Evolutionary conservation across 2,113 vertebrate genomes (phyloP), one percentile per base, ranked within the genome.

Genomic region (Atlantisia rogersi): DNA sequence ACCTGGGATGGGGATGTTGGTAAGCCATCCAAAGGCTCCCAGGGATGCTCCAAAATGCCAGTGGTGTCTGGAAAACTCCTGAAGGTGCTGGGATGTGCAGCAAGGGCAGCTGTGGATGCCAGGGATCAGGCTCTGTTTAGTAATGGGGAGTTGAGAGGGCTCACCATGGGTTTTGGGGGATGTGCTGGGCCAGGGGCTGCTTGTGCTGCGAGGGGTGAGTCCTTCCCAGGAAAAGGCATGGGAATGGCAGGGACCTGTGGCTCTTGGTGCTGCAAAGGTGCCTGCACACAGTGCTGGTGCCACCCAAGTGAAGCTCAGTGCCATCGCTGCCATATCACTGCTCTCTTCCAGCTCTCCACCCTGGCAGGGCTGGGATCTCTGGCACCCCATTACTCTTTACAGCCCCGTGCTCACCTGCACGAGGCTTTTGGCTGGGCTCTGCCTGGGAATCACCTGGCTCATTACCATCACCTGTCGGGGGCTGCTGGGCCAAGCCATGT

Each of bases 1-100:
- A 0, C n/a, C 4, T 2, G 56, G 3, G 10, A 25, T 26, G 69
- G 39, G 9, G 35, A 44, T 32, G 44, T 42, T 10, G 2, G 18
- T 37, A 35, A 73, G 20, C 40, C 68, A 76, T 35, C 37, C 80
- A 78, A 1, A 7, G 3, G 44, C 64, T 84, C 50, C 44, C 8
- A 2, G 28, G 21, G 21, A n/a, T 0, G 42, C 71, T 91, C 62
- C 81, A 86, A 71, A 88, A 83, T 1, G 2, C 71, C 13, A 6
- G 6, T 3, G 4, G 29, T 32, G 40, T 42, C 15, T 1, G 32
- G 14, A 8, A 59, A 75, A 17, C 28, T 48, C 71, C 81, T 67
- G 21, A 10, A 80, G 29, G 39, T 39, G 39, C 39, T 39, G 39
- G 39, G 39, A 39, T 39, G 28, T 48, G 80, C 35, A 31, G 25